Base-by-base conservation (phyloP, 2,113 vertebrate genomes). In the Oplegnathus fasciatus region DNA sequence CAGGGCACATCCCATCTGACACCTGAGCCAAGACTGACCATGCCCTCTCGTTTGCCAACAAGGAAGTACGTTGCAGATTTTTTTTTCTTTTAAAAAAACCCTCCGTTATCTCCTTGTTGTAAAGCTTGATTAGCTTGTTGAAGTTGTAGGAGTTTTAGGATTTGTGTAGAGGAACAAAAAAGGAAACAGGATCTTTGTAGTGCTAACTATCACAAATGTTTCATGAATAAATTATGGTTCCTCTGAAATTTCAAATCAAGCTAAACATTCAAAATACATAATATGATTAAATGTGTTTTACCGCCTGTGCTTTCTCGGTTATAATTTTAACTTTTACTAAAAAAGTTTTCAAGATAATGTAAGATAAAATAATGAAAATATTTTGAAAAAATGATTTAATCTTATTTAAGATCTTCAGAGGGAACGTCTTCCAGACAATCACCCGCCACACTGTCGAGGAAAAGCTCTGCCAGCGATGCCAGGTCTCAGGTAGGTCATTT, bases 401-500 rank as follows among this genome's bases (percentile, higher is more conserved):
- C 18, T 65, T 7, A 13, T 79, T 87, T 4, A 11, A 94, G 92
- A 22, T 82, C 78, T 66, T 78, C 85, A 71, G 88, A 73, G 30
- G 46, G 17, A 75, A 77, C 70, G 2, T 86, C 75, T 48, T 85
- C 76, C 62, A 90, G 84, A 67, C 55, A 54, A 14, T 86, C 84
- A 24, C 9, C 5, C 0, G 8, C 60, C 17, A 69, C 88, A 5
- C 15, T 1, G 2, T 88, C 84, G 0, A 86, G 86, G 55, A 80
- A 34, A 54, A 90, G 91, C 77, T 90, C 90, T 26, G 58, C n/a
- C 46, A 88, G 79, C 2, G 67, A 84, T 52, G 76, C 69, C n/a
- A 75, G 61, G 54, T 76, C 50, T 80, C 86, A 83, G 84, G 93
- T 94, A 79, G 32, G 11, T 28, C 10, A 14, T 76, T 60, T 8